Conservation (phyloP, 1,140 invertebrate genomes). For the Caenorhabditis tropicalis region DNA sequence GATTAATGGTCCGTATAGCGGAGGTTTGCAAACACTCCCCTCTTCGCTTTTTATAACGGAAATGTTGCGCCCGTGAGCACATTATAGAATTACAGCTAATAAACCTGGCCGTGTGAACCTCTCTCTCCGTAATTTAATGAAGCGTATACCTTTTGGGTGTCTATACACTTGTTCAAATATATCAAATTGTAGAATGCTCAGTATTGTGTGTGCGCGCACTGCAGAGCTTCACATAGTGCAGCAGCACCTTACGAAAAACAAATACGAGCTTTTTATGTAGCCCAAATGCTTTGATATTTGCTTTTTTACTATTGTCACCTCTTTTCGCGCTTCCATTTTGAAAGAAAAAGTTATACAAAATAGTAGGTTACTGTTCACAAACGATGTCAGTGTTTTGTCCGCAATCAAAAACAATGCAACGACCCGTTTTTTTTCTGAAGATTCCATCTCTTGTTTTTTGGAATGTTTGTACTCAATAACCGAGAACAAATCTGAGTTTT, state of each 20-base stretch:
- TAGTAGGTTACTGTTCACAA: too few species aligned
- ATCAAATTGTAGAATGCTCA: neutral
- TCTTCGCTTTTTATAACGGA: neutral
- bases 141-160: neutral
- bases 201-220: neutral
- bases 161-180: conserved; percentile 28
- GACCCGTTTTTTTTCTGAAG: too few species aligned
- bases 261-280: neutral
- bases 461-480: too few species aligned
- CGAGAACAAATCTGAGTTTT: too few species aligned
- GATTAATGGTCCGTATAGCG: conserved; percentile 19
- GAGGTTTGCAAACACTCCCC: neutral
- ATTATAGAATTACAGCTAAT: conserved; percentile 32
- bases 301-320: neutral
- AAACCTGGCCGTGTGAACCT: conserved; percentile 5
- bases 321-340: neutral
- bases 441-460: too few species aligned
- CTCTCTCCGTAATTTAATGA: neutral
- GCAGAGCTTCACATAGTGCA: neutral
- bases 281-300: neutral
- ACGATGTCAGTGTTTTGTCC: too few species aligned
- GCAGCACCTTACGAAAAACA: conserved; percentile 21
- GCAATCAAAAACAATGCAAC: too few species aligned
- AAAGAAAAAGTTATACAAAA: too few species aligned
- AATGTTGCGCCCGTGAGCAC: neutral